phyloP scores from a whole-genome alignment of 2,888 invertebrate species.

The Pristionchus entomophagus region DNA sequence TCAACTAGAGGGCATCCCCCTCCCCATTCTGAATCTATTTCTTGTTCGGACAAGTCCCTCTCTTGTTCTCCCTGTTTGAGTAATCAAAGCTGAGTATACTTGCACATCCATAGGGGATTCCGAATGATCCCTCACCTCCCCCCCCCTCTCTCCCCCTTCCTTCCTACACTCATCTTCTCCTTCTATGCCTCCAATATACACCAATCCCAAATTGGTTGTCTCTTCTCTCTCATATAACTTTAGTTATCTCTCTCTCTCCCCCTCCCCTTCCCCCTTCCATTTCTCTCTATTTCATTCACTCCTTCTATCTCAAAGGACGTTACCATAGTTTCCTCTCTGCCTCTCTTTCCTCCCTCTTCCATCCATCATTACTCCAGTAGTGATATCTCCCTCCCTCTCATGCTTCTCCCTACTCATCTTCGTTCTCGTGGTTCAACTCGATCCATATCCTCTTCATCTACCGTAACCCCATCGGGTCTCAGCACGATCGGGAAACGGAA shows the following conservation, averaged over 20 bases:
- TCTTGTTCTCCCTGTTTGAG: slow-evolving; percentile 11
- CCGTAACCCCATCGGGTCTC: slow-evolving; percentile 7
- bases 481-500: slow-evolving; percentile 41
- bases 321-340: slow-evolving; percentile 7
- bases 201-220: slow-evolving; percentile 40
- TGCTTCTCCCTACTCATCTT: neutral
- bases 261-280: slow-evolving; percentile 4
- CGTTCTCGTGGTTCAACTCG: neutral
- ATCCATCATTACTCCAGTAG: slow-evolving; percentile 4
- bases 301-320: neutral
- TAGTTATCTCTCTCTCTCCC: neutral
- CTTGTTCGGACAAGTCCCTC: neutral
- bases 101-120: neutral
- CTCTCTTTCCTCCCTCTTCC: neutral
- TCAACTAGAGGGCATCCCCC: neutral
- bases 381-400: slow-evolving; percentile 11
- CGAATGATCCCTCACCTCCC: slow-evolving; percentile 12
- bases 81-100: slow-evolving; percentile 43
- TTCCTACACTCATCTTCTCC: slow-evolving; percentile 23
- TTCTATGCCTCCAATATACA: slow-evolving; percentile 25
- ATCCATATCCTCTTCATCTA: neutral
- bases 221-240: slow-evolving; percentile 10
- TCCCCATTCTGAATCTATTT: neutral
- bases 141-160: neutral
- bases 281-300: neutral